A percentile compares a stretch with the other conserved stretches of the same genome.
Conservation (phyloP, 2,113 vertebrate species). For the Caloenas nicobarica region DNA sequence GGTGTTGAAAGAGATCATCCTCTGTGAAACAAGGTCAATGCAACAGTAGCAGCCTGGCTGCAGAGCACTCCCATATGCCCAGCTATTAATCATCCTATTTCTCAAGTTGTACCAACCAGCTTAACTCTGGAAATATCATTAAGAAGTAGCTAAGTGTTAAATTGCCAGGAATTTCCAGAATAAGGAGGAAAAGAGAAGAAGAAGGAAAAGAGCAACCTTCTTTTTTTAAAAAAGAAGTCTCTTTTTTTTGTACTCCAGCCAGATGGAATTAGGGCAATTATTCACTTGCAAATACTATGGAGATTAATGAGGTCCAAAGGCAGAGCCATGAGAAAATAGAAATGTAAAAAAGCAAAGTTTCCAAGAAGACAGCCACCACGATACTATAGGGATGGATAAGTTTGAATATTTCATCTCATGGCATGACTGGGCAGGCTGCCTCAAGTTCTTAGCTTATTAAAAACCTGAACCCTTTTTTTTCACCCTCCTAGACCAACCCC, state of each 20-base stretch:
- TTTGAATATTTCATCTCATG: constrained; percentile 69
- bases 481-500: not conserved
- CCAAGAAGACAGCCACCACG: constrained; percentile 76
- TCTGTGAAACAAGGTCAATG: constrained; percentile 67
- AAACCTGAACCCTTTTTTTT: constrained; percentile 11
- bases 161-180: constrained; percentile 74
- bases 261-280: constrained; percentile 78
- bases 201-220: constrained; percentile 31
- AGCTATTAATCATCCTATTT: constrained; percentile 69
- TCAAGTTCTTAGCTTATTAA: constrained; percentile 58
- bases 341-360: constrained; percentile 67
- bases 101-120: constrained; percentile 71
- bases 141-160: constrained; percentile 75
- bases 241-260: constrained; percentile 60
- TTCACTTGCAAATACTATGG: constrained; percentile 75
- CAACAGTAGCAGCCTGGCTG: constrained; percentile 46
- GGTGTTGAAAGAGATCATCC: constrained; percentile 65
- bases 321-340: constrained; percentile 76
- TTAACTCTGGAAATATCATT: constrained; percentile 75
- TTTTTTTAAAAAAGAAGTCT: not conserved
- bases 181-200: constrained; percentile 64
- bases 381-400: constrained; percentile 68
- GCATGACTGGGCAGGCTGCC: constrained; percentile 61
- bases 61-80: constrained; percentile 66
- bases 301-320: constrained; percentile 78